Evolutionary conservation across 2,888 invertebrate species (phyloP), one percentile per base, ranked within the genome.

Genomic region (Bhutanitis thaidina): DNA sequence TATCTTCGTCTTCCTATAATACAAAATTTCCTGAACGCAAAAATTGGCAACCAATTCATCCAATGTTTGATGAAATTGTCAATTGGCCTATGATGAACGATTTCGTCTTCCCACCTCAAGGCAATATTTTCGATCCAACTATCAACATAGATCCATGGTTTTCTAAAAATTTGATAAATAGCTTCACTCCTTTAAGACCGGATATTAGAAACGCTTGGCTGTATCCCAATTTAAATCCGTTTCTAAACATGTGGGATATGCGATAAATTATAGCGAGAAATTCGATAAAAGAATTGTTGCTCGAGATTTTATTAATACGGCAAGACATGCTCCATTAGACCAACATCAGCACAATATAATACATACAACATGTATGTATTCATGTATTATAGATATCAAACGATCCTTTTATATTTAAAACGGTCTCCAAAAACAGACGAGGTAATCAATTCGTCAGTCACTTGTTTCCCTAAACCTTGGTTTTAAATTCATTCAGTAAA

Each of bases 161-260:
- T n/a, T 49, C 67, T 2, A 61, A 62, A 32, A 57, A 67, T 10
- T 60, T 70, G 30, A 73, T 68, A 12, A 68, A 66, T 30, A 62
- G 66, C 15, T 56, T 64, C 1, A 51, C 36, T n/a, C 60, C 63
- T 1, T 61, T 64, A 3, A 62, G 58, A 29, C 53, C 60, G 12
- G 56, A 69, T 16, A 53, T 65, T 7, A 65, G 59, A 16, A 64
- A 66, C 12, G 45, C 51, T 0, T 80, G 75, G 76, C 56, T 71
- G 9, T 74, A 74, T 30, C 74, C 77, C 3, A 67, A 58, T 43
- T 77, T 70, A 30, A 69, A 67, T 35, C 80, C 79, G 0, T 73
- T 74, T 48, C 55, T 69, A 9, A 74, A 72, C 52, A 67, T 67
- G 49, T 68, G 66, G 64, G n/a, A n/a, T n/a, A n/a, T n/a, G n/a